phyloP scores from a whole-genome alignment of 2,888 invertebrate genomes.

The Griposia aprilina region DNA sequence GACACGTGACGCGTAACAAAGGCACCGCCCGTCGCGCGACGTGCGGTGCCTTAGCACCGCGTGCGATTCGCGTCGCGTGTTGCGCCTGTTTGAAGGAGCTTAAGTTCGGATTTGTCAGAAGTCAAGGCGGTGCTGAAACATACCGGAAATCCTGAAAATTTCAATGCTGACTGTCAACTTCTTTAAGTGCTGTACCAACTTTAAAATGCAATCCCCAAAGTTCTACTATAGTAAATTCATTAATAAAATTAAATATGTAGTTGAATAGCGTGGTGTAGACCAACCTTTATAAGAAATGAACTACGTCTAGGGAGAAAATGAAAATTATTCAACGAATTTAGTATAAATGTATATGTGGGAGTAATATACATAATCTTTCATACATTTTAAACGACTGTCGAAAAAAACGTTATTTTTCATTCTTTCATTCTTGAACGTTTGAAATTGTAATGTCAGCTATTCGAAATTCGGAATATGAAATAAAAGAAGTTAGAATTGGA shows the following conservation, averaged over 20 bases:
- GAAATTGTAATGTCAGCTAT: slow-evolving; percentile 56
- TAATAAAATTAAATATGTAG: neutral
- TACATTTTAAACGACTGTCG: slow-evolving; percentile 58
- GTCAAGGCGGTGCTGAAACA: neutral
- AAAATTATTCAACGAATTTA: slow-evolving; percentile 75
- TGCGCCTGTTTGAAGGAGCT: too few species aligned
- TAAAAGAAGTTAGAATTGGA: slow-evolving; percentile 24
- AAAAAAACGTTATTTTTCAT: slow-evolving; percentile 51
- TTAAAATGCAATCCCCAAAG: neutral
- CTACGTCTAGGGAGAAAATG: slow-evolving; percentile 74
- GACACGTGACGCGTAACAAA: too few species aligned
- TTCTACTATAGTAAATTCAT: neutral
- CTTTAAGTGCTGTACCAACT: neutral
- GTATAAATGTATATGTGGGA: slow-evolving; percentile 68
- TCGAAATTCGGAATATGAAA: slow-evolving; percentile 48
- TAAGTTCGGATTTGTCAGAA: neutral
- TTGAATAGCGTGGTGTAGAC: slow-evolving; percentile 40
- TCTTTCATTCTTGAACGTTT: slow-evolving; percentile 42
- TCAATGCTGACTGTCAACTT: neutral
- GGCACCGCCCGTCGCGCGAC: too few species aligned
- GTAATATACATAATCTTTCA: slow-evolving; percentile 62
- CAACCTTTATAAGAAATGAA: slow-evolving; percentile 74
- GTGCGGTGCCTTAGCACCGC: too few species aligned
- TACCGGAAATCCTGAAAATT: neutral
- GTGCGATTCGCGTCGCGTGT: too few species aligned